Evolutionary conservation across 2,888 invertebrate species (phyloP), one percentile per base, ranked within the genome.

Genomic region (Ophioninae sp.): DNA sequence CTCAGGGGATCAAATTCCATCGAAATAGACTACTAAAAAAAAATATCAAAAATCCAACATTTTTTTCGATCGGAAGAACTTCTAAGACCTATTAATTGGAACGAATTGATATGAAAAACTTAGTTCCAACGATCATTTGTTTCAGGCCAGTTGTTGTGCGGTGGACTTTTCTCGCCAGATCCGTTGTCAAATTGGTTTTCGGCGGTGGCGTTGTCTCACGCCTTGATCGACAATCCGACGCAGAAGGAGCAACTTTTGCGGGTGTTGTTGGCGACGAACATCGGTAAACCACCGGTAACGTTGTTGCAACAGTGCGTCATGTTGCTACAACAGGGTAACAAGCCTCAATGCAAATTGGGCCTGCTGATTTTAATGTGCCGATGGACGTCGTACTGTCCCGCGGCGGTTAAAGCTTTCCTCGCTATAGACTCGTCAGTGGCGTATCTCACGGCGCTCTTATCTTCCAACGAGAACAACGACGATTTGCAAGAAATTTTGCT

Each of bases 171-270:
- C 93, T 97, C 97, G 73, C 94, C 95, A 0, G 99, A 99, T 91
- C 94, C 97, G 0, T 93, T 98, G 37, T 97, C 98, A 41, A 98
- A 97, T 93, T 99, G 99, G 99, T 98, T 99, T 93, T 97, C 98
- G 0, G 95, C 98, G 0, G 97, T 98, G 0, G 97, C 98, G 0
- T 93, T 99, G 37, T 96, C 97, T 91, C 98, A 99, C 91, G 96
- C 97, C 0, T 94, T 99, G 23, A 95, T 97, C 7, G 98, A 98
- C 84, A 98, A 98, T 91, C 94, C 95, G 0, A 94, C 94, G 0
- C 96, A 97, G 90, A 98, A 98, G 91, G 98, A 99, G 91, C 97
- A 98, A 91, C 93, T 99, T 68, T 93, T 99, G 41, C 94, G 98
- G 79, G 99, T 99, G 6, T 94, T 99, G 85, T 93, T 99, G 80